phyloP scores from a whole-genome alignment of 1,140 invertebrate genomes.

The Zaprionus ornatus region DNA sequence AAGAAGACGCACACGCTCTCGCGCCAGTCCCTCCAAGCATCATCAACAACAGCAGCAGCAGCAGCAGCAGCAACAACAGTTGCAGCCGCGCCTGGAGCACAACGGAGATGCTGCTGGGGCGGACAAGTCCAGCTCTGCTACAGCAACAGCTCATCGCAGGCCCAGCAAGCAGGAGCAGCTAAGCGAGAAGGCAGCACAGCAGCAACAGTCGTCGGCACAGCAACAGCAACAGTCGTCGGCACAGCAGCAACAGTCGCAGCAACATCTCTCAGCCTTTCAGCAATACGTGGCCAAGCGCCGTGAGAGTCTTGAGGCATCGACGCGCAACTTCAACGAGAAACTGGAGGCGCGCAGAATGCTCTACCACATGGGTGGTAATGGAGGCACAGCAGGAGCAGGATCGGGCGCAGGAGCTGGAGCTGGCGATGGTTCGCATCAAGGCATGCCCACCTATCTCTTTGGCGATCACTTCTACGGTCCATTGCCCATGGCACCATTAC shows the following conservation, averaged over 20 bases:
- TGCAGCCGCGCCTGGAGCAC: slow-evolving; percentile 31
- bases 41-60: slow-evolving; percentile 49
- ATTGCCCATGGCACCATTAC: slow-evolving; percentile 18
- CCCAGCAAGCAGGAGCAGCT: slow-evolving; percentile 34
- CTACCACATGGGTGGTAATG: slow-evolving; percentile 65
- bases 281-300: slow-evolving; percentile 81
- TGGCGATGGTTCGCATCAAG: not conserved
- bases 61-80: slow-evolving; percentile 21
- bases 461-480: slow-evolving; percentile 67
- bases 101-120: slow-evolving; percentile 32
- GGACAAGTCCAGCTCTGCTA: slow-evolving; percentile 9
- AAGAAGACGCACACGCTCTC: slow-evolving; percentile 66
- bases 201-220: slow-evolving; percentile 6
- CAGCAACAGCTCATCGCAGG: slow-evolving; percentile 24
- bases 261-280: slow-evolving; percentile 70
- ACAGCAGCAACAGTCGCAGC: slow-evolving; percentile 36
- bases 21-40: slow-evolving; percentile 69
- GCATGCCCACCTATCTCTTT: slow-evolving; percentile 78
- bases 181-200: slow-evolving; percentile 11
- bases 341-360: slow-evolving; percentile 82
- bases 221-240: slow-evolving; percentile 16
- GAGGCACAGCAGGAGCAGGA: slow-evolving; percentile 24
- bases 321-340: slow-evolving; percentile 81
- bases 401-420: not conserved
- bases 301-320: slow-evolving; percentile 78